Evolutionary conservation across 2,113 vertebrate species (phyloP).

Genomic region (Bubo blakistoni): DNA sequence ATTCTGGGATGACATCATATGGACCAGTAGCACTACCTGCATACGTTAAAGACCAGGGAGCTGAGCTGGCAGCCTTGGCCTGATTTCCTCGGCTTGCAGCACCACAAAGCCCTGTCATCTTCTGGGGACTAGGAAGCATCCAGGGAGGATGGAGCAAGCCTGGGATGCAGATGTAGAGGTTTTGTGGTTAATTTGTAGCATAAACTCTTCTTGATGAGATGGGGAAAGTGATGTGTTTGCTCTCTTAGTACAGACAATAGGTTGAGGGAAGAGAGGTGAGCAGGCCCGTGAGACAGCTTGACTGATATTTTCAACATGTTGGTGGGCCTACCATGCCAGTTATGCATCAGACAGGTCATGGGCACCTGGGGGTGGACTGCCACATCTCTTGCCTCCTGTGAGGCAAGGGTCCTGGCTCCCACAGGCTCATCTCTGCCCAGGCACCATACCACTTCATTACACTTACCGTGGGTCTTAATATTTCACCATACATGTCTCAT

Average conservation of each 20-base stretch:
- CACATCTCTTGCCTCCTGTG: background rate
- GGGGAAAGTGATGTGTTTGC: background rate
- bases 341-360: no score
- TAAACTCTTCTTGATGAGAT: background rate
- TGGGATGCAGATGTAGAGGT: background rate
- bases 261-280: background rate
- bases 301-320: background rate
- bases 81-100: background rate
- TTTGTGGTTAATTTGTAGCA: background rate
- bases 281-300: background rate
- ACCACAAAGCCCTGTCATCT: background rate
- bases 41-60: background rate
- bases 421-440: rapidly evolving
- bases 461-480: background rate
- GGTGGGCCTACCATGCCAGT: background rate
- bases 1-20: constrained; percentile 21
- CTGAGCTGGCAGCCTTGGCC: constrained; percentile 24
- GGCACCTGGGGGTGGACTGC: background rate
- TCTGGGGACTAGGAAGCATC: background rate
- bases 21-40: background rate
- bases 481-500: background rate
- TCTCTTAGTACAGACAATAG: background rate
- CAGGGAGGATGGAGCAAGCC: background rate
- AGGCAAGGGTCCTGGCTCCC: background rate
- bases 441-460: background rate